Evolutionary conservation across 2,888 invertebrate genomes (phyloP), one percentile per base, ranked within the genome.

Genomic region (Rhingia campestris): DNA sequence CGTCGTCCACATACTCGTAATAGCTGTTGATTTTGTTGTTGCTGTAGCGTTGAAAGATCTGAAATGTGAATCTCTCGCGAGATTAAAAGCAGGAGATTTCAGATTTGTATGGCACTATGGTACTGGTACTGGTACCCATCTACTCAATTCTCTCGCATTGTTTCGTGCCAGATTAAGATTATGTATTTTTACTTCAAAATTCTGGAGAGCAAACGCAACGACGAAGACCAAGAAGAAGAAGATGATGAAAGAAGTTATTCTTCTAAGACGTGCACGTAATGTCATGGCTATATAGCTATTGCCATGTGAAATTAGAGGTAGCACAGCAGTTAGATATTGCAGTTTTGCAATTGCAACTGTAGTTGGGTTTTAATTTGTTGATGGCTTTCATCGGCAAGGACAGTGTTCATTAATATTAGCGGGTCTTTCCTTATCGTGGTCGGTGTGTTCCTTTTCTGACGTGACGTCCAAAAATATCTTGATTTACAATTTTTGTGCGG

Each of bases 81-180:
- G 59, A 59, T 66, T 63, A 72, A 59, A 47, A 59, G 45, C 59
- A 59, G 56, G 49, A 64, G 53, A 72, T 79, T 72, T 47, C 41
- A 41, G 14, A 53, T 41, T 56, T 33, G 9, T 70, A 32, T 53
- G 14, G 51, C 49, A n/a, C 66, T 56, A 32, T 32, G 10, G 59
- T 56, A 56, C 1, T 22, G 22, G 22, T 22, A 22, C 22, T 22
- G 22, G 22, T 22, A 22, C 1, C 22, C 22, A 22, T 22, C 22
- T 37, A 49, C 45, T 63, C 61, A 39, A 41, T 63, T 77, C 51
- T 56, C 61, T 72, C 72, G 70, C 67, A 82, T 73, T 64, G 82
- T 79, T 82, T 74, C 82, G 82, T 82, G 82, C 73, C 56, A 63
- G 58, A 64, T 64, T 69, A 47, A 69, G 79, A 82, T 79, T 79